These are phyloP conservation scores for Mylabris phalerata DNA, from an alignment of 1,140 invertebrate species.

Conservation along the genomic window DNA sequence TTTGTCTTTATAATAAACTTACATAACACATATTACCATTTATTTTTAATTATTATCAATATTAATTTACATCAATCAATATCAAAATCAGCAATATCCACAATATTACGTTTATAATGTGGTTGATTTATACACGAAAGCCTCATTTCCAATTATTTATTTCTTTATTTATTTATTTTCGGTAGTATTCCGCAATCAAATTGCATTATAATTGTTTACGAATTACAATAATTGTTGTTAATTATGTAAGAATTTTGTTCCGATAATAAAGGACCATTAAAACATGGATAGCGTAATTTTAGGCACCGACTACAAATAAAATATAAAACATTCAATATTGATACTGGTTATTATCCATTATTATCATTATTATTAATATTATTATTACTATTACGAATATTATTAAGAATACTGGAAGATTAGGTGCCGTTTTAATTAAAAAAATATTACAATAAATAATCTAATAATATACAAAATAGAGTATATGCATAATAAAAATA, in stretches of 20 bases:
- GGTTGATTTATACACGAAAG: background rate
- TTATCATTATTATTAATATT: too few relatives aligned
- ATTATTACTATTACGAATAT: background rate
- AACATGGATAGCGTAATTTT: constrained; percentile 21
- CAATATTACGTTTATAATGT: too few relatives aligned
- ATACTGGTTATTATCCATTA: too few relatives aligned
- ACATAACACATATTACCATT: too few relatives aligned
- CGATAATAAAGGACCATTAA: constrained; percentile 17
- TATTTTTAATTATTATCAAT: too few relatives aligned
- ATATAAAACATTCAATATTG: constrained; percentile 1
- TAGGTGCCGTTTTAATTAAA: constrained; percentile 12
- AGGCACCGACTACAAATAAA: constrained; percentile 11
- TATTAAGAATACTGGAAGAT: constrained; percentile 11
- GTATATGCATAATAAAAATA: too few relatives aligned
- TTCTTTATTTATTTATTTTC: too few relatives aligned
- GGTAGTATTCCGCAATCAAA: constrained; percentile 18
- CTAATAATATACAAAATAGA: constrained; percentile 21
- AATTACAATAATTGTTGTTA: too few relatives aligned
- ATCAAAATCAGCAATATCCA: too few relatives aligned
- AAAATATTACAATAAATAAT: constrained; percentile 26
- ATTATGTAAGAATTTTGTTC: background rate
- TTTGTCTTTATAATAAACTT: too few relatives aligned
- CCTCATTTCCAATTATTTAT: constrained; percentile 21
- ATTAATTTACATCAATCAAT: too few relatives aligned
- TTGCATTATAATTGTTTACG: background rate